Evolutionary conservation across 2,113 vertebrate genomes (phyloP), one percentile per base, ranked within the genome.

Genomic region (Catagonus wagneri): DNA sequence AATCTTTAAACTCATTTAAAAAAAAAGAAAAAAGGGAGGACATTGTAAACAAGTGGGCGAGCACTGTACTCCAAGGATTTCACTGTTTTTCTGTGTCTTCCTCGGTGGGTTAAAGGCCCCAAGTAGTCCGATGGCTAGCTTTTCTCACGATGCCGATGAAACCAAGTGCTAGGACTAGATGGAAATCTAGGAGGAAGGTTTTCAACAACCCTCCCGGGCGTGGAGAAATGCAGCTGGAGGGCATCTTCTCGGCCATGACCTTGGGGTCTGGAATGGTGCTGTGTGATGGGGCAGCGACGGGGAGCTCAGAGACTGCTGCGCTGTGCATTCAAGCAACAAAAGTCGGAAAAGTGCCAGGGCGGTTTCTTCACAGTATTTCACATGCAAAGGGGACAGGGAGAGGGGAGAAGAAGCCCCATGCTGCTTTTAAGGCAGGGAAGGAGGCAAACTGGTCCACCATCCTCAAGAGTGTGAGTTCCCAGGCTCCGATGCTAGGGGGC

Each of bases 321-420:
- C 98, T 98, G 98, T 98, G 98, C 98, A 98, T 99, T 98, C 97
- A 98, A 99, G 98, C 98, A 98, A 99, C 98, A 98, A 98, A 98
- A 98, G 98, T 99, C 98, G 98, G 98, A 97, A 99, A 99, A 99
- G 99, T 99, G 99, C 98, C 98, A 98, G 98, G 98, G 98, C 97
- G 81, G 98, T 98, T 98, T 99, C 99, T 99, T 99, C 99, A 99
- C 99, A 99, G 99, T 99, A 99, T 99, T 98, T 99, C 99, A 99
- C 99, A 99, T 99, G 99, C 99, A 99, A 98, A 96, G 98, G 98
- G 97, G 98, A 97, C 96, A 94, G 97, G 97, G 93, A 56, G 93
- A 97, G 93, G 98, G 98, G 97, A 97, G 97, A 98, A 98, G 98
- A 99, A 99, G 99, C 99, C 99, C 99, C 98, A 98, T 99, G 99